Evolutionary conservation across 1,140 invertebrate species (phyloP), one percentile per base, ranked within the genome.

Genomic region (Protaetia brevitarsis): DNA sequence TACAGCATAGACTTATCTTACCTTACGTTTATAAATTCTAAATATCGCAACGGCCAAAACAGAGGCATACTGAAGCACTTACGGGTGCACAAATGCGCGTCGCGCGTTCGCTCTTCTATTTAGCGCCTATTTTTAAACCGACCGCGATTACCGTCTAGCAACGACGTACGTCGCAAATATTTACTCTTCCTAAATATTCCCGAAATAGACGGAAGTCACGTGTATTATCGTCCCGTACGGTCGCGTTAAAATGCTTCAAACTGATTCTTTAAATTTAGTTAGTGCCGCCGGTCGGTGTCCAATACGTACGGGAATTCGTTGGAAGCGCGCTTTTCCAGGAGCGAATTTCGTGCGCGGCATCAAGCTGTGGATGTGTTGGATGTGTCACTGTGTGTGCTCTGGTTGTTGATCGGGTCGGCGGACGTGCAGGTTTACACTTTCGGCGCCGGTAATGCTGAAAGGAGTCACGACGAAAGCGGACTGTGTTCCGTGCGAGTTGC

Each of bases 51-150:
- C n/a, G n/a, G n/a, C n/a, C n/a, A n/a, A n/a, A n/a, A n/a, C n/a
- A n/a, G n/a, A n/a, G n/a, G n/a, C n/a, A n/a, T n/a, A n/a, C n/a
- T n/a, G n/a, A n/a, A n/a, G n/a, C n/a, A n/a, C n/a, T n/a, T n/a
- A n/a, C n/a, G n/a, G n/a, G n/a, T n/a, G n/a, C n/a, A 34, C 31
- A 34, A 34, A 34, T 34, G 13, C 31, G 8, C 1, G 31, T n/a
- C 7, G 6, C 21, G 37, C 16, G 5, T 34, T 13, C 21, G 21
- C 27, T 36, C 60, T 28, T 68, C 59, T 68, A 69, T 72, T 73
- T 72, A 71, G 69, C 65, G 67, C 62, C 69, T 73, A 73, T 73
- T 72, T 73, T 62, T 66, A 63, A 57, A 45, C 58, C 59, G 51
- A 5, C 28, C n/a, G 16, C 3, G 21, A 23, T 23, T 23, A 51